Conservation (phyloP, 2,797 vertebrate species). For the Selene dorsalis region DNA sequence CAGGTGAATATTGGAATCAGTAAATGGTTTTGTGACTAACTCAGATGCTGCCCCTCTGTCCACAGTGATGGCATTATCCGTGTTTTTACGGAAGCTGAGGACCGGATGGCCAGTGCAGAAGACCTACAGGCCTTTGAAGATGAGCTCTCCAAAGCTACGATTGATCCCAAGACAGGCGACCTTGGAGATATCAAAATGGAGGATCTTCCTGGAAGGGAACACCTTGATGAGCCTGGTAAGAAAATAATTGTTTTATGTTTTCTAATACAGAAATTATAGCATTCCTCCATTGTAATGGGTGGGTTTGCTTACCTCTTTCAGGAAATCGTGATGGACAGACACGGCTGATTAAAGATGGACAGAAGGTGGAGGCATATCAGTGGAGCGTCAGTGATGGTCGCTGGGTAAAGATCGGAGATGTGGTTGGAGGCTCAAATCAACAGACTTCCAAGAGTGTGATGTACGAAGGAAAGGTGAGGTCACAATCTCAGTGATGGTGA, state of each 20-base stretch:
- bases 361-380: conserved; percentile 96
- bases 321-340: conserved; percentile 97
- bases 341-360: conserved; percentile 90
- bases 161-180: conserved; percentile 95
- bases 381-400: conserved; percentile 91
- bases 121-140: conserved; percentile 95
- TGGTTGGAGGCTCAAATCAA: conserved; percentile 94
- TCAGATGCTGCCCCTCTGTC: neutral
- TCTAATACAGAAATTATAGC: neutral
- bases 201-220: conserved; percentile 95
- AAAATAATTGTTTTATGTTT: conserved; percentile 20
- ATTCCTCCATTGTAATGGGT: neutral
- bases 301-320: conserved; percentile 63
- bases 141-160: conserved; percentile 93
- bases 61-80: conserved; percentile 94
- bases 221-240: conserved; percentile 92
- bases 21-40: conserved; percentile 29
- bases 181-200: conserved; percentile 93
- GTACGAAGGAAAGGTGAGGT: conserved; percentile 95
- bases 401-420: conserved; percentile 98
- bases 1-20: neutral
- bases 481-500: no score
- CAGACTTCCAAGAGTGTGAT: conserved; percentile 93
- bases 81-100: conserved; percentile 92
- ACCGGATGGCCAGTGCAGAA: conserved; percentile 88